Percentiles rank a stretch among this genome's conserved stretches.
phyloP scores from a whole-genome alignment of 1,140 invertebrate genomes.

The Psilanteris sp. region DNA sequence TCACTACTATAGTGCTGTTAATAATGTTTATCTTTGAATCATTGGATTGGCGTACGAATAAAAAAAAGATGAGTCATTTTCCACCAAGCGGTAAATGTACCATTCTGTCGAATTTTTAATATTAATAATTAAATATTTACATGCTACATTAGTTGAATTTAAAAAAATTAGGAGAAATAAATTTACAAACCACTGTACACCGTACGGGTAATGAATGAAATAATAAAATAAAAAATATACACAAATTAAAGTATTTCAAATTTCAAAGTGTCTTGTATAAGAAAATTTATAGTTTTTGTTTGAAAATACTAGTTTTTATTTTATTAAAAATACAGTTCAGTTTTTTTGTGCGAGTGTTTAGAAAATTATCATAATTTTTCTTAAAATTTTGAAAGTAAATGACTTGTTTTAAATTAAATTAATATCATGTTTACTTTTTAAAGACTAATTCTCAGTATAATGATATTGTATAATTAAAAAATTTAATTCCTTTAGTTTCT shows the following conservation, averaged over 20 bases:
- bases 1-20: constrained; percentile 48
- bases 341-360: too few relatives aligned
- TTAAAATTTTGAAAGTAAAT: too few relatives aligned
- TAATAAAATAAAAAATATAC: constrained; percentile 48
- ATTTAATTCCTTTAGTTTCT: too few relatives aligned
- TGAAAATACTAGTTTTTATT: constrained; percentile 1
- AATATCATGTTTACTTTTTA: too few relatives aligned
- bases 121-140: constrained; percentile 75
- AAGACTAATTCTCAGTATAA: too few relatives aligned
- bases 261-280: constrained; percentile 31
- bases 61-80: constrained; percentile 25
- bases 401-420: too few relatives aligned
- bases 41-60: constrained; percentile 13
- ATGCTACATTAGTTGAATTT: constrained; percentile 73
- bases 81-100: constrained; percentile 75
- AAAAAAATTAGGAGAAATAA: constrained; percentile 58
- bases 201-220: constrained; percentile 71
- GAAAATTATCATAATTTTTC: too few relatives aligned
- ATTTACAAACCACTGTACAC: constrained; percentile 67
- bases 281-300: constrained; percentile 30
- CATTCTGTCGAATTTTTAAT: constrained; percentile 78
- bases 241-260: constrained; percentile 45
- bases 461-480: too few relatives aligned
- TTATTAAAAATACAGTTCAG: too few relatives aligned
- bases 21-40: constrained; percentile 30